Evolutionary conservation across 2,113 vertebrate genomes (phyloP).

Genomic region (Prochilodus magdalenae): DNA sequence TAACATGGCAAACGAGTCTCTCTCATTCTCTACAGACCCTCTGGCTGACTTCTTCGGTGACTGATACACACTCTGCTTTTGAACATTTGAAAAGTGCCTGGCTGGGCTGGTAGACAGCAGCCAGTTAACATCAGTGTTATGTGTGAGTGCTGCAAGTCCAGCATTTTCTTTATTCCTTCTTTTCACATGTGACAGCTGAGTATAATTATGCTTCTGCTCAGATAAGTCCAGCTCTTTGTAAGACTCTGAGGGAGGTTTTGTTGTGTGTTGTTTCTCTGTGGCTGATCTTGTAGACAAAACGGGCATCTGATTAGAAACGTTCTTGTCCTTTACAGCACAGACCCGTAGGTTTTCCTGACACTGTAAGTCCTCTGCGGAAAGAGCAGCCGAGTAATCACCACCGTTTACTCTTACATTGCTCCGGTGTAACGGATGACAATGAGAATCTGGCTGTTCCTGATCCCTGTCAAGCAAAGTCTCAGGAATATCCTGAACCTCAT

Average conservation of each 20-base stretch:
- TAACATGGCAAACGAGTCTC: constrained; percentile 64
- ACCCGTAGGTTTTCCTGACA: not conserved
- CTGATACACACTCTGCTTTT: constrained; percentile 4
- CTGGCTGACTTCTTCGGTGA: constrained; percentile 36
- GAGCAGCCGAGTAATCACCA: not conserved
- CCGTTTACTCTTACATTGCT: not conserved
- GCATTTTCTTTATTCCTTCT: constrained; percentile 45
- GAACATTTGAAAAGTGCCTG: not conserved
- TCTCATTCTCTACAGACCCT: constrained; percentile 28
- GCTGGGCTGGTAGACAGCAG: constrained; percentile 16
- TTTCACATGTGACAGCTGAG: constrained; percentile 26
- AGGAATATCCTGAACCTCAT: constrained; percentile 2
- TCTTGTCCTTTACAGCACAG: not conserved
- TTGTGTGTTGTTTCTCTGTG: not conserved
- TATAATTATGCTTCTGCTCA: not conserved
- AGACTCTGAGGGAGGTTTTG: not conserved
- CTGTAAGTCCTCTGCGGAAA: not conserved
- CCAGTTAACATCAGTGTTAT: constrained; percentile 3
- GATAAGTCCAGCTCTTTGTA: not conserved
- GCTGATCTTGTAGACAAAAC: not conserved
- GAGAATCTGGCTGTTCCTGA: not conserved
- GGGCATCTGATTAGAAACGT: not conserved
- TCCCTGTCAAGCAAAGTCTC: constrained; percentile 5
- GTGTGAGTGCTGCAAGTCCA: not conserved
- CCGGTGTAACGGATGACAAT: not conserved